Conservation (phyloP, 1,140 invertebrate genomes). For the Choristoneura fumiferana region DNA sequence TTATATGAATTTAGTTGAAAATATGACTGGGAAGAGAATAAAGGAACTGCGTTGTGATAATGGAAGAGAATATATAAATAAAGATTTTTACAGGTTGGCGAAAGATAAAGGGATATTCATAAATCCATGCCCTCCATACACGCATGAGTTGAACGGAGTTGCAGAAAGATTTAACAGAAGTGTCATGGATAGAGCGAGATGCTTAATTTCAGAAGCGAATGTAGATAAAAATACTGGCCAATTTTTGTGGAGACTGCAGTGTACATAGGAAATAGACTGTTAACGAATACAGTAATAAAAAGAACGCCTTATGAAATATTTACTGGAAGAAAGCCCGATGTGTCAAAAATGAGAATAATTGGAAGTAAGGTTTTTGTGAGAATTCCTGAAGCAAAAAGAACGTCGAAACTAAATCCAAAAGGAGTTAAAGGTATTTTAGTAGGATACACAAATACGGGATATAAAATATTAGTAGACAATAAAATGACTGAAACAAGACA, state of each 20-base stretch:
- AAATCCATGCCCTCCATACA: conserved; percentile 54
- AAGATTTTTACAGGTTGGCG: conserved; percentile 52
- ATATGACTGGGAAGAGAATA: conserved; percentile 46
- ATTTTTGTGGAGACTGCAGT: conserved; percentile 37
- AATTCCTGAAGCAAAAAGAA: too few species aligned
- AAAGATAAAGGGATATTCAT: conserved; percentile 46
- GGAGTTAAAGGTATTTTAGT: too few species aligned
- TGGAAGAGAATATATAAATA: conserved; percentile 52
- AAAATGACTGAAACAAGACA: too few species aligned
- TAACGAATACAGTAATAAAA: conserved; percentile 53
- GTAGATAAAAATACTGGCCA: conserved; percentile 50
- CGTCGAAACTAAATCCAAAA: too few species aligned
- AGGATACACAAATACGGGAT: too few species aligned
- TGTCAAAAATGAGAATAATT: too few species aligned
- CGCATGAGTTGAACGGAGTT: conserved; percentile 57
- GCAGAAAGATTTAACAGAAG: conserved; percentile 56
- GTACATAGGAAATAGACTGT: conserved; percentile 39
- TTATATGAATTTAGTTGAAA: conserved; percentile 47
- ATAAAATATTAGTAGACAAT: too few species aligned
- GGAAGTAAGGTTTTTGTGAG: too few species aligned
- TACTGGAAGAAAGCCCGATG: too few species aligned
- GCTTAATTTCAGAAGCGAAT: conserved; percentile 42
- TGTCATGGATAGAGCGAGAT: conserved; percentile 41
- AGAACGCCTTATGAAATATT: conserved; percentile 60
- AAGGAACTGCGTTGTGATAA: conserved; percentile 59